Conservation (phyloP, 2,113 vertebrate species). For the Gasterosteus nipponicus region DNA sequence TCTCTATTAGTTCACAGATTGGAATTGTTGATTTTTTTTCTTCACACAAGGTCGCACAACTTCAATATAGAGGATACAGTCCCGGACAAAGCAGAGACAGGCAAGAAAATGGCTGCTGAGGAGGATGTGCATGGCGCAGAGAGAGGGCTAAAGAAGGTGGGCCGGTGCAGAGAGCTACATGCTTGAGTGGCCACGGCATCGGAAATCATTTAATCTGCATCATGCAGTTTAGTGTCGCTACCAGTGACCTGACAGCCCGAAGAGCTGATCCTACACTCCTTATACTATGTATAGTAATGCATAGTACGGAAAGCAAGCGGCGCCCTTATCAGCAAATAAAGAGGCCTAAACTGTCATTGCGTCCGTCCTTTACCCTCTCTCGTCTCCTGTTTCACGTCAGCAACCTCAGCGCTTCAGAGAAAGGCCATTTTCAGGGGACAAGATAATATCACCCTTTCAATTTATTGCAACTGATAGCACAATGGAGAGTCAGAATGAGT, state of each 20-base stretch:
- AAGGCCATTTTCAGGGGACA: slow-evolving; percentile 55
- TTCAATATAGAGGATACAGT: slow-evolving; percentile 24
- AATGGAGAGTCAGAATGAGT: slow-evolving; percentile 16
- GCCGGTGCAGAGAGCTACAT: slow-evolving; percentile 41
- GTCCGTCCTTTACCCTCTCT: not conserved
- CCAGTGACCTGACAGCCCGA: slow-evolving; percentile 57
- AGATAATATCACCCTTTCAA: slow-evolving; percentile 56
- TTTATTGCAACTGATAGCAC: slow-evolving; percentile 33
- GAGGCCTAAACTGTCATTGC: slow-evolving; percentile 16
- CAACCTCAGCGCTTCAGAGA: slow-evolving; percentile 58
- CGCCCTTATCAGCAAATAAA: slow-evolving; percentile 44
- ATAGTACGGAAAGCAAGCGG: slow-evolving; percentile 36
- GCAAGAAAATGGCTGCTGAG: slow-evolving; percentile 44
- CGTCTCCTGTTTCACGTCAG: slow-evolving; percentile 39
- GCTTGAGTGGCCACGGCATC: slow-evolving; percentile 63
- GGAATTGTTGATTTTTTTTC: slow-evolving; percentile 6
- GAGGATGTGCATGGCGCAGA: slow-evolving; percentile 33
- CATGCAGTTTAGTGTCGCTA: slow-evolving; percentile 70
- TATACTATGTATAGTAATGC: slow-evolving; percentile 15
- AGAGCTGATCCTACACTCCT: slow-evolving; percentile 42
- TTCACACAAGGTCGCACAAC: not conserved
- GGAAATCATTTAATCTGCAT: slow-evolving; percentile 82
- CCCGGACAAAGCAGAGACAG: slow-evolving; percentile 25
- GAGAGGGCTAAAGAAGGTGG: slow-evolving; percentile 22
- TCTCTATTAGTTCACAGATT: not conserved